These are phyloP conservation scores for Trypoxylus dichotomus DNA, from an alignment of 1,140 invertebrate species.

Conservation along the genomic window DNA sequence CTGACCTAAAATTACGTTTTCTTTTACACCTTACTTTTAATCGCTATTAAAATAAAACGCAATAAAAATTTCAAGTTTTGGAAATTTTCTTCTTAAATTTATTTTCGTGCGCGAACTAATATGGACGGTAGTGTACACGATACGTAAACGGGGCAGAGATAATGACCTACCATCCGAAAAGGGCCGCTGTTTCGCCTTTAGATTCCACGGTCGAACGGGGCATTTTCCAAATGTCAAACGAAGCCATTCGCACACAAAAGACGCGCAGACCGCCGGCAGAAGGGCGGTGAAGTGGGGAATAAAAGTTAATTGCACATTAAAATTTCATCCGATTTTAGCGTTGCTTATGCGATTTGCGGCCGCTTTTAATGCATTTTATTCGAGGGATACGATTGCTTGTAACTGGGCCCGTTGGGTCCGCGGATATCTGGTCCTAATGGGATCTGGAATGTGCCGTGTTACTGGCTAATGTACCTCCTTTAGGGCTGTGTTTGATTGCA, in stretches of 20 bases:
- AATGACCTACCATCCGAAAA: background rate
- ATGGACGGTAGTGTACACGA: no score
- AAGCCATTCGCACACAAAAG: background rate
- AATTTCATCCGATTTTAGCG: background rate
- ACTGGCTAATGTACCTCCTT: no score
- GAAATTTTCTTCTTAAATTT: no score
- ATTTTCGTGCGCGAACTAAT: no score
- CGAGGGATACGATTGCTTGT: background rate
- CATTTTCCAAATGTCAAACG: conserved; percentile 18
- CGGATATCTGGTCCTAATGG: no score
- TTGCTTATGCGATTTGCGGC: background rate
- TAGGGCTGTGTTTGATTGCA: no score
- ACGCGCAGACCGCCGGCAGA: background rate
- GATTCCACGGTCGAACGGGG: background rate
- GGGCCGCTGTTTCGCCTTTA: background rate
- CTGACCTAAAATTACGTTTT: no score
- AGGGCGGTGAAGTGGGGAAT: background rate
- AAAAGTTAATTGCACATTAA: conserved; percentile 8
- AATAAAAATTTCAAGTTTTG: no score
- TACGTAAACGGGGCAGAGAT: background rate
- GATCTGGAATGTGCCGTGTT: no score
- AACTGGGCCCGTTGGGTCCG: background rate
- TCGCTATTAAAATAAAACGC: no score
- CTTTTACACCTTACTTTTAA: no score
- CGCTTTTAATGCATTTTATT: background rate